Percentiles rank a stretch among this genome's conserved stretches.
Conservation (phyloP, 2,113 vertebrate genomes). For the Boleophthalmus pectinirostris region DNA sequence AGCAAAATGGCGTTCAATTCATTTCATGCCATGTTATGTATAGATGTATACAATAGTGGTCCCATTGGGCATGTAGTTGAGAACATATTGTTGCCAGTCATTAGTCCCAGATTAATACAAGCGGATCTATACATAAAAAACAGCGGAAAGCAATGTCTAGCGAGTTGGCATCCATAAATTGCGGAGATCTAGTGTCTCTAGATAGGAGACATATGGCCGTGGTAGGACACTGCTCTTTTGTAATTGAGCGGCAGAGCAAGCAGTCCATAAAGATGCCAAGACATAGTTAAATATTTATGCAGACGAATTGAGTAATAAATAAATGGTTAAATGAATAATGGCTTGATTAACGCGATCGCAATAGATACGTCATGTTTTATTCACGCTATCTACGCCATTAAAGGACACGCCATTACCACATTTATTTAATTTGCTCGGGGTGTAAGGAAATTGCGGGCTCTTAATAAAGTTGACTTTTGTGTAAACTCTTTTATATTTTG, state of each 20-base stretch:
- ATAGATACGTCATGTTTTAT: conserved; percentile 86
- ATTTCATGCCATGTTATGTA: conserved; percentile 49
- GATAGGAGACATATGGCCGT: conserved; percentile 79
- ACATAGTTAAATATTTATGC: conserved; percentile 85
- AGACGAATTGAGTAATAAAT: conserved; percentile 82
- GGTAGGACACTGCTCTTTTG: conserved; percentile 74
- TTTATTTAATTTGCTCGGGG: conserved; percentile 53
- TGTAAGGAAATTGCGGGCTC: conserved; percentile 22
- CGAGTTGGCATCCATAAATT: conserved; percentile 74
- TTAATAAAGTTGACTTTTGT: conserved; percentile 26
- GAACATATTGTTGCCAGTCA: conserved; percentile 64
- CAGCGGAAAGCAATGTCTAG: conserved; percentile 55
- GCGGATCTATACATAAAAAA: conserved; percentile 47
- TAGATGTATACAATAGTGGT: conserved; percentile 32
- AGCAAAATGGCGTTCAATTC: conserved; percentile 39
- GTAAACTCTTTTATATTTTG: not conserved
- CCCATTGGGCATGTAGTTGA: conserved; percentile 44
- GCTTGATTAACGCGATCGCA: conserved; percentile 87
- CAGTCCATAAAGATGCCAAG: conserved; percentile 86
- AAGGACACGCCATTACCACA: conserved; percentile 41
- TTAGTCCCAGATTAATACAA: conserved; percentile 67
- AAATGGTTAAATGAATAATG: conserved; percentile 83
- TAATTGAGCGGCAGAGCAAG: conserved; percentile 81
- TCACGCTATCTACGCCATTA: conserved; percentile 60
- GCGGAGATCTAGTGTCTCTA: conserved; percentile 65